Evolutionary conservation across 2,797 vertebrate genomes (phyloP), one percentile per base, ranked within the genome.

Genomic region (Gobionotothen gibberifrons): DNA sequence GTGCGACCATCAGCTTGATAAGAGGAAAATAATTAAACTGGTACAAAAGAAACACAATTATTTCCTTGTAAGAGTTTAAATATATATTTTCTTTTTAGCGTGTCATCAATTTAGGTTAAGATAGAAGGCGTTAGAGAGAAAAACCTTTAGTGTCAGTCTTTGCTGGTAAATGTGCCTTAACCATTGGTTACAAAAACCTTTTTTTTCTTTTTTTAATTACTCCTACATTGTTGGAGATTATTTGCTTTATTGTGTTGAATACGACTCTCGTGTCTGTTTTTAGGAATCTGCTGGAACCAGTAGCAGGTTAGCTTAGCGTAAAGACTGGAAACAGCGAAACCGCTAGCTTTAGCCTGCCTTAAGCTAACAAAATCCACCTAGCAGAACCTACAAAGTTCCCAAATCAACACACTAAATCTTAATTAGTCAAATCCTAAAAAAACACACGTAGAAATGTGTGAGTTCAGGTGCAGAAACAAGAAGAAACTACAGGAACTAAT

Each of bases 91-190:
- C 32, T 40, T 43, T 68, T 17, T 66, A 47, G 56, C 49, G 55
- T 83, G 36, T 47, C 16, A 59, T 48, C 55, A 32, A 64, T 62
- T 69, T 53, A 67, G 61, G 62, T 74, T 29, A 40, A 68, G 67
- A 82, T 17, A 76, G 48, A 57, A 48, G 17, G 22, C 57, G 32
- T 40, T 55, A 11, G 12, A 40, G 2, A 15, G 13, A 48, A 51
- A 43, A 14, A 15, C 61, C 63, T 74, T 69, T 59, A 74, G 74
- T 70, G 74, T 81, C 59, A 70, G 69, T 77, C 57, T 48, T 47
- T 70, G 74, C 84, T 83, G 81, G 66, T 80, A 68, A n/a, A 53
- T 26, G 5, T 12, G 57, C 53, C 57, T 73, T 29, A 42, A 67
- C 21, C 3, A 42, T 44, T 65, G 51, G 3, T 10, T n/a, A 48